A percentile compares a stretch with the other conserved stretches of the same genome.
These are phyloP conservation scores for Rutpela maculata DNA, from an alignment of 2,888 invertebrate species.

Conservation along the genomic window DNA sequence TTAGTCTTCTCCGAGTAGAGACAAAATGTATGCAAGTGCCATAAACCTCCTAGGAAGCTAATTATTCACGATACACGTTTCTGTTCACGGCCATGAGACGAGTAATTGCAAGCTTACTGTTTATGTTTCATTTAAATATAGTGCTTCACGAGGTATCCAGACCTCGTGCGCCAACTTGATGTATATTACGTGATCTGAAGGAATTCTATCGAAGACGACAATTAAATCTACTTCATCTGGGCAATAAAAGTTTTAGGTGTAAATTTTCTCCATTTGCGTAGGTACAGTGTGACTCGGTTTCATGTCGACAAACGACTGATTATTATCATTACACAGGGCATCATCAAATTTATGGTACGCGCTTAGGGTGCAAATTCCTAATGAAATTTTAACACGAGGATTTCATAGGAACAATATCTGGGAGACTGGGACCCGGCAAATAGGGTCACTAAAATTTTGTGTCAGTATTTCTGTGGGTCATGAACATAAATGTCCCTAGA, in stretches of 20 bases:
- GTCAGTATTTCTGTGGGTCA: no score
- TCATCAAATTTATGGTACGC: no score
- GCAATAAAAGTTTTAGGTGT: background rate
- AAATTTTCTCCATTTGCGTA: background rate
- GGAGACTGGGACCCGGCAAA: no score
- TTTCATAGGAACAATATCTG: no score
- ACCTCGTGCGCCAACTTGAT: conserved; percentile 44
- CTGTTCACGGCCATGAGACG: conserved; percentile 33
- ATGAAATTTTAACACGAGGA: no score
- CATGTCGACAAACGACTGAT: no score
- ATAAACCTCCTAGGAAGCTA: conserved; percentile 44
- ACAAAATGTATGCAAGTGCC: conserved; percentile 31
- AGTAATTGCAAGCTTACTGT: conserved; percentile 52
- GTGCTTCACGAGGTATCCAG: conserved; percentile 38
- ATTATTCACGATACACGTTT: conserved; percentile 50
- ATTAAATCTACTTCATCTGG: conserved; percentile 23
- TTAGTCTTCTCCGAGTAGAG: background rate
- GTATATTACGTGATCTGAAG: conserved; percentile 40
- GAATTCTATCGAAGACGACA: conserved; percentile 12
- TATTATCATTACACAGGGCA: no score
- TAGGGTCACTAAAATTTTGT: no score
- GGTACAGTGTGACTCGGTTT: background rate
- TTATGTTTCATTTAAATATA: conserved; percentile 55
- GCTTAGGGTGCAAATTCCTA: no score
- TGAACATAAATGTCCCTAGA: no score